A percentile compares a stretch with the other conserved stretches of the same genome.
Conservation (phyloP, 2,888 invertebrate genomes). For the Tubulanus polymorphus region DNA sequence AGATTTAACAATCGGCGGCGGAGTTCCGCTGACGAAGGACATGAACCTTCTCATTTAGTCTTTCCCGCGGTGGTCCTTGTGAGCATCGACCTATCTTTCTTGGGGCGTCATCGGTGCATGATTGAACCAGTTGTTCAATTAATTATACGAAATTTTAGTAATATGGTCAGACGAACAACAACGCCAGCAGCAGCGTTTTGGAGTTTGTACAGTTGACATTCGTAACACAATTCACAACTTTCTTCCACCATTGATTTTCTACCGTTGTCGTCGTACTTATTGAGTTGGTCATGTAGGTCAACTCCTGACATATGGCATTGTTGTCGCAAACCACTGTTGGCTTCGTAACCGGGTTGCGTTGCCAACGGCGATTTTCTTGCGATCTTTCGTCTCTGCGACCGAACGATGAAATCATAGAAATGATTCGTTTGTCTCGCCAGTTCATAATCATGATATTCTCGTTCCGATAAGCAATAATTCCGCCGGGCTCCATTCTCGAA, state of each 20-base stretch:
- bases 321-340: not conserved
- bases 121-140: too few species aligned
- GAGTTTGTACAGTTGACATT: not conserved
- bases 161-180: too few species aligned
- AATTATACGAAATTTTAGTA: too few species aligned
- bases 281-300: not conserved
- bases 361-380: not conserved
- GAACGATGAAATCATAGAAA: not conserved
- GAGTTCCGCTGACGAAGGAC: not conserved
- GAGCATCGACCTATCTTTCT: not conserved
- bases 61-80: not conserved
- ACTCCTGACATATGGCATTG: not conserved
- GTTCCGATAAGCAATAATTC: not conserved
- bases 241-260: slow-evolving; percentile 1
- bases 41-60: not conserved
- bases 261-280: not conserved
- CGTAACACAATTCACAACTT: not conserved
- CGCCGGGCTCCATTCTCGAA: not conserved
- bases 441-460: not conserved
- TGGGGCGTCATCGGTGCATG: not conserved
- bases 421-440: not conserved
- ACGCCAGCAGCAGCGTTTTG: not conserved
- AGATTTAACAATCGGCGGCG: not conserved
- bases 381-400: not conserved
- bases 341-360: not conserved